Base-by-base conservation (phyloP, 2,113 vertebrate genomes). In the Calyptommatus sinebrachiatus region DNA sequence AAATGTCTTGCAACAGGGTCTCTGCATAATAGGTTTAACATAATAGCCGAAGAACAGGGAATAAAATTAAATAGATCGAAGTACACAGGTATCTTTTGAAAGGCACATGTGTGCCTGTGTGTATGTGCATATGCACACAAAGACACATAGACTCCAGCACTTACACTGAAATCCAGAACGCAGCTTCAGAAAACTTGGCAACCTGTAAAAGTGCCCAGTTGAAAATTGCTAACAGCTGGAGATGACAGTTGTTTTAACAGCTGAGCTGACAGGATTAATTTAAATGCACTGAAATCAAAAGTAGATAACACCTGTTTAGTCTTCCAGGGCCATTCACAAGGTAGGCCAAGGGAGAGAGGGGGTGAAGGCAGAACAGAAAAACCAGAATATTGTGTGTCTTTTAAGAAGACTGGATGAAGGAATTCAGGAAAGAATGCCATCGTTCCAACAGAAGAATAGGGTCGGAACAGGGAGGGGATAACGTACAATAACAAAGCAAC, bases 181-280 rank as follows among this genome's bases (percentile, higher is more conserved):
- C 91, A 91, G 88, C 89, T 94, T 90, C 89, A 84, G 92, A 61
- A 81, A 95, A 95, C 94, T 95, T 96, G 95, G 96, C 96, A 96
- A 96, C 94, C 94, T 95, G 96, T 97, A 96, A 97, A 97, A 97
- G 95, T 96, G 94, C 97, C 97, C 96, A 97, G 97, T 95, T 92
- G 95, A 96, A 98, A 98, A 97, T 97, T 96, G 98, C 97, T 97
- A 98, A 98, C 98, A 99, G 98, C 98, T 99, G 98, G 97, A 97
- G 96, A 96, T 97, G 97, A 98, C 98, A 99, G 98, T 99, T 99
- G 98, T 99, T 99, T 97, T 97, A 99, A 98, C 98, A 99, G 98
- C 98, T 99, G 98, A 99, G 97, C 98, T 99, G 98, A 99, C 98
- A 99, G 97, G 97, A 99, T 99, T 99, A 98, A 99, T 99, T 98